Conservation (phyloP, 2,113 vertebrate genomes). For the Beaufortia kweichowensis region DNA sequence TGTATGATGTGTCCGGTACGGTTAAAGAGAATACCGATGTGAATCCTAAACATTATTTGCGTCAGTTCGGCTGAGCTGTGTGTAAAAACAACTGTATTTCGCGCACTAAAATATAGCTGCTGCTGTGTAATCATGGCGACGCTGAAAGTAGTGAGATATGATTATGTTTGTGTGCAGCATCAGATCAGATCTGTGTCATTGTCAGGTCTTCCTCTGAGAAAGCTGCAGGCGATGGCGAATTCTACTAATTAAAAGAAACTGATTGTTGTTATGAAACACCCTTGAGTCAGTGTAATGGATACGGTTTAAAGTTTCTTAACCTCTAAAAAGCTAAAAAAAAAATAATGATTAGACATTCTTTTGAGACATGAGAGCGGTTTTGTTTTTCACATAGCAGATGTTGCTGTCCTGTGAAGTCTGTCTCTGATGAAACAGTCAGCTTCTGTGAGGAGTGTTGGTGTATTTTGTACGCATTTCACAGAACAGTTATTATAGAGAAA, state of each 20-base stretch:
- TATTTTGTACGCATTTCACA: background rate
- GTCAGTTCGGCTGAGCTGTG: too few species aligned
- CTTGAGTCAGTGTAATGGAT: slow-evolving; percentile 39
- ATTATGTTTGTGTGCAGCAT: too few species aligned
- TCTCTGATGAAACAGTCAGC: slow-evolving; percentile 22
- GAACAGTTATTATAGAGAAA: background rate
- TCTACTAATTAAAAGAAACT: background rate
- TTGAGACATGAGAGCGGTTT: background rate
- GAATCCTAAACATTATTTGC: too few species aligned
- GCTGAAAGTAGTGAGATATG: too few species aligned
- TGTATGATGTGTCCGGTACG: too few species aligned
- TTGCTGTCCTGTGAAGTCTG: slow-evolving; percentile 23
- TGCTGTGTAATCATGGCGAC: too few species aligned
- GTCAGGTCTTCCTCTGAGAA: background rate
- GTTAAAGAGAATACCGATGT: too few species aligned
- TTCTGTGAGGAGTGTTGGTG: slow-evolving; percentile 6
- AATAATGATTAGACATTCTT: background rate
- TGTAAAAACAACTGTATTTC: too few species aligned
- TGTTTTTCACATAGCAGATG: slow-evolving; percentile 23
- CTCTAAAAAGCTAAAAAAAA: background rate
- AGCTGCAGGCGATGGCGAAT: background rate
- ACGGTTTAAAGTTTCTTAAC: background rate
- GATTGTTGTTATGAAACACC: slow-evolving; percentile 22
- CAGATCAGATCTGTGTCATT: too few species aligned
- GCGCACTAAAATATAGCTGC: too few species aligned